Base-by-base conservation (phyloP, 2,113 vertebrate species). In the Nansenia antarctica region DNA sequence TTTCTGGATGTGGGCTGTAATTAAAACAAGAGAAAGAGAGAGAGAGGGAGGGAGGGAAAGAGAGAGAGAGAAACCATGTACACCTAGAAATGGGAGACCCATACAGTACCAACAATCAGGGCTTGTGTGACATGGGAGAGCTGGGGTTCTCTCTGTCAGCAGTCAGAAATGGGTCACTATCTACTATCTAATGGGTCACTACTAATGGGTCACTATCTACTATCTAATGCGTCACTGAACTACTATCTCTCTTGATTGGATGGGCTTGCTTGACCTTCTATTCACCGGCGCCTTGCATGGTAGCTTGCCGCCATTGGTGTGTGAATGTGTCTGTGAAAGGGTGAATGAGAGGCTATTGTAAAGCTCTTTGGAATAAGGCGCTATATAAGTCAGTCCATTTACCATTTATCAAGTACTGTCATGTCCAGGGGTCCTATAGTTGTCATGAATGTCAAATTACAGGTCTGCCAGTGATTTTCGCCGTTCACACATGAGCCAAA, bases 1-100 rank as follows among this genome's bases (percentile, higher is more conserved):
- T 15, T 47, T 47, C 8, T 47, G 5, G 18, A 47, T 5, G 42
- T 47, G 2, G 11, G 14, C 11, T 11, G 11, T 47, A 47, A 47
- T 7, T 45, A n/a, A 11, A 37, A 49, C 12, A 47, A 47, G n/a
- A 12, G 45, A 11, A 57, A 61, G 63, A 11, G 61, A 67, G 62
- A 61, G 72, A 5, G 9, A 64, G 59, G 62, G n/a, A 32, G 26
- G 47, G 54, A 65, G 39, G 61, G 35, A 59, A 31, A 27, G 62
- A 39, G 60, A 59, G 35, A 32, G 5, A 39, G 49, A 18, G 47
- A 59, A 26, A 39, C 3, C 24, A 18, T n/a, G 1, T 24, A 62
- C 69, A 53, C 57, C 27, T 29, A 53, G 82, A 79, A 67, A 85
- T 72, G 74, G 72, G 67, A 83, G 54, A 82, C 75, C 62, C n/a